phyloP scores from a whole-genome alignment of 2,888 invertebrate species.

The Aspidiotus rigidus region DNA sequence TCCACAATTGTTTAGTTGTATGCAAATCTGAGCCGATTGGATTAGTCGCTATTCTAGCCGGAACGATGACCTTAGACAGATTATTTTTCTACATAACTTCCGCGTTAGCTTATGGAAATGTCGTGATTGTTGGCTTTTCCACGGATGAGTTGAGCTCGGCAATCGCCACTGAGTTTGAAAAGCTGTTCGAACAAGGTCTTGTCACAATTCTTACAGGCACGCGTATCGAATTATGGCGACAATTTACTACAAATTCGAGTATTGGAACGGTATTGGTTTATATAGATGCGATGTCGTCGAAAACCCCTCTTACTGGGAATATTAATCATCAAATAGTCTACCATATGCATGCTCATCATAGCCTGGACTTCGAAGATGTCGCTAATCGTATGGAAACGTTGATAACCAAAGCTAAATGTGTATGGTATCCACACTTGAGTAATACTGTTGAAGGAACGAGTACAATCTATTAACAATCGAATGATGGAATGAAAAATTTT shows the following conservation, averaged over 20 bases:
- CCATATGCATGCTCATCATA: no score
- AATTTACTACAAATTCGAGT: slow-evolving; percentile 6
- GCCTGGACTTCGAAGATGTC: neutral
- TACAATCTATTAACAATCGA: no score
- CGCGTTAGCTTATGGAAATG: slow-evolving; percentile 15
- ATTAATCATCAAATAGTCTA: neutral
- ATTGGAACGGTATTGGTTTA: slow-evolving; percentile 13
- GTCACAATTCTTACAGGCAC: slow-evolving; percentile 7
- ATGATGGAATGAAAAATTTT: no score
- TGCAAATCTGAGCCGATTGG: slow-evolving; percentile 20
- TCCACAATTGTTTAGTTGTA: slow-evolving; percentile 2
- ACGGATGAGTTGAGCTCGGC: neutral
- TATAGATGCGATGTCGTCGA: neutral
- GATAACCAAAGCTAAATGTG: slow-evolving; percentile 14
- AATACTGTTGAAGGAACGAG: neutral
- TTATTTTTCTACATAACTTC: slow-evolving; percentile 17
- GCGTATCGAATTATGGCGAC: neutral
- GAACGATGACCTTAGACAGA: neutral
- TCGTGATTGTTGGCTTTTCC: slow-evolving; percentile 19
- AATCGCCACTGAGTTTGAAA: slow-evolving; percentile 11
- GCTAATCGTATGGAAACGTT: slow-evolving; percentile 15
- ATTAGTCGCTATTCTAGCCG: slow-evolving; percentile 18
- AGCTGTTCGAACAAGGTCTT: slow-evolving; percentile 14
- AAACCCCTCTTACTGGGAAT: neutral
- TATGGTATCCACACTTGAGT: slow-evolving; percentile 26